Evolutionary conservation across 2,797 vertebrate species (phyloP).

Genomic region (Telmatherina bonti): DNA sequence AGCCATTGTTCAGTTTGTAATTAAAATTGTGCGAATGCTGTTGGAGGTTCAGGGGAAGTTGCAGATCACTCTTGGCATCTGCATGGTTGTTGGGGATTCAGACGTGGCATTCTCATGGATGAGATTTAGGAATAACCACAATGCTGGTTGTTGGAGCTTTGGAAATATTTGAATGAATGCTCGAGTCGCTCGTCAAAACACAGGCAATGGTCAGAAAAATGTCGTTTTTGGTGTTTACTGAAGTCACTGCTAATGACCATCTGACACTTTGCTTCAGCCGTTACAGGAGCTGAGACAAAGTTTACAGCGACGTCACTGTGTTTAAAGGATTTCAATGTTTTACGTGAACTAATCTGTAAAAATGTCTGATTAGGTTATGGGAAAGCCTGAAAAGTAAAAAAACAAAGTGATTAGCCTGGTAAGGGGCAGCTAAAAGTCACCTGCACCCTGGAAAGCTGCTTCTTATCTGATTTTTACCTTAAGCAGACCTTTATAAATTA

Average conservation of each 20-base stretch:
- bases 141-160: slow-evolving; percentile 54
- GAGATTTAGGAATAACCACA: slow-evolving; percentile 67
- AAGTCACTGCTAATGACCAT: not conserved
- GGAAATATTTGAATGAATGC: slow-evolving; percentile 8
- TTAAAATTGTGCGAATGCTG: slow-evolving; percentile 59
- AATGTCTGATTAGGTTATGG: too few relatives aligned
- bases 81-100: slow-evolving; percentile 65
- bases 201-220: not conserved
- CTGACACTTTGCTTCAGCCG: not conserved
- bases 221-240: not conserved
- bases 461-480: too few relatives aligned
- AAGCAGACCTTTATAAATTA: too few relatives aligned
- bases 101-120: slow-evolving; percentile 45
- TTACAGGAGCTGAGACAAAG: too few relatives aligned
- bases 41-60: slow-evolving; percentile 17
- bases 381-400: too few relatives aligned
- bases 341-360: too few relatives aligned
- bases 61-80: slow-evolving; percentile 45
- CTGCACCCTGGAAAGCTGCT: too few relatives aligned
- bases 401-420: too few relatives aligned
- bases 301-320: too few relatives aligned
- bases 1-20: slow-evolving; percentile 64
- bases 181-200: not conserved
- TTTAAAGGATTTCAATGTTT: too few relatives aligned
- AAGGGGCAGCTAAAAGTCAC: too few relatives aligned